These are phyloP conservation scores for Nephrotoma flavescens DNA, from an alignment of 2,888 invertebrate species.

Conservation along the genomic window DNA sequence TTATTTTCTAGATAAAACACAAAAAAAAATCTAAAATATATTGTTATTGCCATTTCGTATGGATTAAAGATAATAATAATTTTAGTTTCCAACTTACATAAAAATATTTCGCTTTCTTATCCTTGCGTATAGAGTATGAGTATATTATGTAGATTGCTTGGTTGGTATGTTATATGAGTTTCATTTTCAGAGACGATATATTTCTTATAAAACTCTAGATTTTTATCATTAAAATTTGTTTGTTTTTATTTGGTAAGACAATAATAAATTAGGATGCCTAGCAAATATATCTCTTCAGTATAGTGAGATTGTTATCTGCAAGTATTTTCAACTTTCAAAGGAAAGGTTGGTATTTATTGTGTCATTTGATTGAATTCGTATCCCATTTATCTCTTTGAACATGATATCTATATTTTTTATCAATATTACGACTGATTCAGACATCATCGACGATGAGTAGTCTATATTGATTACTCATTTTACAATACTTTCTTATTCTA, in stretches of 20 bases:
- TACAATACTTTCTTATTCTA: no score
- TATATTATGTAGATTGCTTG: background rate
- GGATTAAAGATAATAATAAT: background rate
- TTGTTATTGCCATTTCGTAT: background rate
- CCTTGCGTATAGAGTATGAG: background rate
- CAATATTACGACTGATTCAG: no score
- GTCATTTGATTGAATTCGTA: background rate
- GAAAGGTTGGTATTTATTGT: background rate
- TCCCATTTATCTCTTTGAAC: no score
- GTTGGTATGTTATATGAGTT: background rate
- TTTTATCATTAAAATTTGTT: background rate
- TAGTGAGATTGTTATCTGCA: background rate
- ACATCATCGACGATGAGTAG: no score
- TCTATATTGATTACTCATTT: no score
- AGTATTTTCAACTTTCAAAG: background rate
- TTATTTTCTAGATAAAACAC: background rate
- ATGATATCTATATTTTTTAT: no score
- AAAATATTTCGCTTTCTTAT: background rate
- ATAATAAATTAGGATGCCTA: background rate
- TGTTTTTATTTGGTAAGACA: background rate
- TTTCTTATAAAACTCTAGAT: background rate
- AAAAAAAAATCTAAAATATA: background rate
- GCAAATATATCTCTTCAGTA: background rate
- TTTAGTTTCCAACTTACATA: background rate
- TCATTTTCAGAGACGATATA: background rate